These are phyloP conservation scores for Heliconius hermathena DNA, from an alignment of 1,140 invertebrate genomes.

Conservation along the genomic window DNA sequence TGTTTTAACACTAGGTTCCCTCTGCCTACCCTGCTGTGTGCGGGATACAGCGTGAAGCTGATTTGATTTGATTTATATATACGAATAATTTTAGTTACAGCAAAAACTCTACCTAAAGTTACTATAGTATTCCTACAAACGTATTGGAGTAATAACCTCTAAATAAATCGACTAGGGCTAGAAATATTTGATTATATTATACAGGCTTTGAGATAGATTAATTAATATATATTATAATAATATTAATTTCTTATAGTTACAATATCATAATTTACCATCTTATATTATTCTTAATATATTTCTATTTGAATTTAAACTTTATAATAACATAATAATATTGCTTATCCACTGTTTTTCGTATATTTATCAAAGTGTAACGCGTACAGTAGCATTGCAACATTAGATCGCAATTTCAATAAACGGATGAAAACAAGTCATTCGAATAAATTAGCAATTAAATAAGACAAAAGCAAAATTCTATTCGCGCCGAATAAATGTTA, in stretches of 20 bases:
- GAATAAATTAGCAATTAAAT: slow-evolving; percentile 66
- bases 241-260: neutral
- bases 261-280: neutral
- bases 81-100: neutral
- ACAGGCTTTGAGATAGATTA: neutral
- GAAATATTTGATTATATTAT: neutral
- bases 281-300: neutral
- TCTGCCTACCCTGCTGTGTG: too few relatives aligned
- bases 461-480: slow-evolving; percentile 27
- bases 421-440: slow-evolving; percentile 55
- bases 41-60: too few relatives aligned
- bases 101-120: neutral
- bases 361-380: slow-evolving; percentile 3
- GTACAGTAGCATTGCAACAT: slow-evolving; percentile 13
- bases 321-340: neutral
- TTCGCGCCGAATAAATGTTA: slow-evolving; percentile 6
- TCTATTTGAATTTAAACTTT: neutral
- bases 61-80: too few relatives aligned
- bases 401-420: slow-evolving; percentile 50
- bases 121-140: neutral
- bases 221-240: neutral
- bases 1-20: too few relatives aligned
- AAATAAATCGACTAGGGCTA: neutral
- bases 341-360: neutral
- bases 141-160: neutral